Conservation (phyloP, 2,888 invertebrate species). For the Gastracanthus pulcherrimus region DNA sequence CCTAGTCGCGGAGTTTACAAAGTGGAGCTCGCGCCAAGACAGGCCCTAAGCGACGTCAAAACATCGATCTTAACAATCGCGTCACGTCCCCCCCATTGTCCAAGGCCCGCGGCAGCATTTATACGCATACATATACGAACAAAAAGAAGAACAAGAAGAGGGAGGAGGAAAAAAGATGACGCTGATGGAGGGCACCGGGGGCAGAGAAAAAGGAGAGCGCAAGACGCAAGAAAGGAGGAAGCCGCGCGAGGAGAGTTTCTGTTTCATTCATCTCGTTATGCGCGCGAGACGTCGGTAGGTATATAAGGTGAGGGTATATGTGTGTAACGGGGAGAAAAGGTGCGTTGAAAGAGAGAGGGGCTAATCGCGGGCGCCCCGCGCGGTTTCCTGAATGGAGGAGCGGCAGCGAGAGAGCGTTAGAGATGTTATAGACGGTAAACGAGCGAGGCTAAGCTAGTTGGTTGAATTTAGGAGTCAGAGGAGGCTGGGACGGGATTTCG, state of each 20-base stretch:
- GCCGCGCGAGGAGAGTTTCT: not conserved
- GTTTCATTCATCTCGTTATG: conserved; percentile 3
- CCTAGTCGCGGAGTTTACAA: no score
- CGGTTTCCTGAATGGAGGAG: not conserved
- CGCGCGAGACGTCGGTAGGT: no score
- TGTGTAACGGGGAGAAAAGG: not conserved
- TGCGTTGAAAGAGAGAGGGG: not conserved
- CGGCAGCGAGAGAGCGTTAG: not conserved
- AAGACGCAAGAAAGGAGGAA: conserved; percentile 11
- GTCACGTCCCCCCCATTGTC: conserved; percentile 6
- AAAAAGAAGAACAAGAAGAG: not conserved
- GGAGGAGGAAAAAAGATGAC: not conserved
- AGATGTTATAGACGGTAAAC: not conserved
- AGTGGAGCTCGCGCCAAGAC: conserved; percentile 24
- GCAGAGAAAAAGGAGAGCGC: not conserved
- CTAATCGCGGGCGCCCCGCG: conserved; percentile 2
- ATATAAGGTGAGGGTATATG: not conserved
- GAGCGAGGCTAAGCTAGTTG: no score
- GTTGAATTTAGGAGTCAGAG: no score
- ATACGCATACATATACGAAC: not conserved
- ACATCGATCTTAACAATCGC: conserved; percentile 43
- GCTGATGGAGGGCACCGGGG: not conserved
- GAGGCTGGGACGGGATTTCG: no score
- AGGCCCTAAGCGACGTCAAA: conserved; percentile 45
- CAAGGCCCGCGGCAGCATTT: not conserved